A percentile compares a stretch with the other conserved stretches of the same genome.
phyloP scores from a whole-genome alignment of 2,113 vertebrate genomes.

The Pelusios castaneus region DNA sequence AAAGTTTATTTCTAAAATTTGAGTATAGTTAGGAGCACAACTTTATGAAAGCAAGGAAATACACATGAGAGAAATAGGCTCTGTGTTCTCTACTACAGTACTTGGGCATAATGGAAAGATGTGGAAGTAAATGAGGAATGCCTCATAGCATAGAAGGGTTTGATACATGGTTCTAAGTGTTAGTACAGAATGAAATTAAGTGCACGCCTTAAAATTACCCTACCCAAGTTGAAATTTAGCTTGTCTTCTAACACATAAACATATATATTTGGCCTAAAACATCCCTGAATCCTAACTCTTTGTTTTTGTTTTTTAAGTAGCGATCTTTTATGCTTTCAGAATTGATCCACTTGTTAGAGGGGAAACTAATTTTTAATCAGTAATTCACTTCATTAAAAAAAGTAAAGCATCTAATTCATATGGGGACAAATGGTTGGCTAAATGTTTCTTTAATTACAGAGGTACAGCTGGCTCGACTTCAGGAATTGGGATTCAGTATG shows the following conservation, averaged over 20 bases:
- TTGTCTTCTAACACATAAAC: background rate
- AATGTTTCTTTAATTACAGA: constrained; percentile 73
- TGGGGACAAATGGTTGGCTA: background rate
- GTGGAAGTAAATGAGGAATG: background rate
- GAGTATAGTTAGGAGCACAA: background rate
- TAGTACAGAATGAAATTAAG: background rate
- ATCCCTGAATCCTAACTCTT: background rate
- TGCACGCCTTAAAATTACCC: fast-evolving
- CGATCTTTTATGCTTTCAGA: background rate
- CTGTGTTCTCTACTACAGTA: background rate
- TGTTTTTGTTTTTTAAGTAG: background rate
- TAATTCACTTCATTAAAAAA: background rate
- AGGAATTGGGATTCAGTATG: constrained; percentile 90
- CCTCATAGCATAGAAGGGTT: background rate
- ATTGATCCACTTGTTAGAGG: too few species aligned
- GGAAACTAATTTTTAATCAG: background rate
- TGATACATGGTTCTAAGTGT: background rate
- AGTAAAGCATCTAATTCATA: background rate
- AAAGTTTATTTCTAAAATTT: background rate
- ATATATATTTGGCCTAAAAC: background rate
- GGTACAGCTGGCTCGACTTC: constrained; percentile 86
- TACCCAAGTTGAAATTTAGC: background rate
- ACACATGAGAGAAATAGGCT: background rate
- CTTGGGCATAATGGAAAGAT: background rate
- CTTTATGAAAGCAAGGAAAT: background rate